Percentiles rank a stretch among this genome's conserved stretches.
Conservation (phyloP, 2,113 vertebrate species). For the Ptychochromis oligacanthus region DNA sequence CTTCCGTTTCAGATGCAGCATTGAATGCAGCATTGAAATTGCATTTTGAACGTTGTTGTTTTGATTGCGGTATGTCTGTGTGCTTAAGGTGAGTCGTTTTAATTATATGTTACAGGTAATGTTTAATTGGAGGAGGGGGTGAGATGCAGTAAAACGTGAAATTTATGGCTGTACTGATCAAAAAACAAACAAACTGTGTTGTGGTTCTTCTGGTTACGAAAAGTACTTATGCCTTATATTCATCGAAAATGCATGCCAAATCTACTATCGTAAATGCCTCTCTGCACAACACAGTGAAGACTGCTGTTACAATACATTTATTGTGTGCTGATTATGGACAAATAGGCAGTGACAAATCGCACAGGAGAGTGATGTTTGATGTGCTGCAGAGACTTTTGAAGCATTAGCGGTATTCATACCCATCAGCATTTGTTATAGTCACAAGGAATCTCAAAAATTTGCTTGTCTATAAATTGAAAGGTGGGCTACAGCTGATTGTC, state of each 20-base stretch:
- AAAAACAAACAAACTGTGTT: too few relatives aligned
- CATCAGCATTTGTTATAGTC: background rate
- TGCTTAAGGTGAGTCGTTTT: constrained; percentile 58
- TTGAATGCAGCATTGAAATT: constrained; percentile 42
- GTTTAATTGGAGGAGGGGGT: background rate
- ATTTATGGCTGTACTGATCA: background rate
- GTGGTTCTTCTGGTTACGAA: background rate
- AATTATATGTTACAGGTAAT: background rate
- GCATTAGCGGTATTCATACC: background rate
- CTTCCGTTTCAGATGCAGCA: rapidly evolving
- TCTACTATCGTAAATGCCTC: background rate
- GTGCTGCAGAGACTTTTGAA: background rate
- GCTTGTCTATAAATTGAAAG: background rate
- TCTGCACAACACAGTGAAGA: background rate
- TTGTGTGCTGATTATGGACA: background rate
- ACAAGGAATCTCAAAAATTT: background rate
- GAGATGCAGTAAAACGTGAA: background rate
- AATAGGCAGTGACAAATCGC: background rate
- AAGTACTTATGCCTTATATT: background rate
- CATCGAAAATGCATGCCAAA: background rate
- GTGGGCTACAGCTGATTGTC: background rate
- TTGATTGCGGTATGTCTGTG: constrained; percentile 48
- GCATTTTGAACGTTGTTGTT: constrained; percentile 36
- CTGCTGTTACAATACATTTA: background rate
- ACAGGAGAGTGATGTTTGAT: background rate